Base-by-base conservation (phyloP, 1,140 invertebrate species). In the Procambarus clarkii region DNA sequence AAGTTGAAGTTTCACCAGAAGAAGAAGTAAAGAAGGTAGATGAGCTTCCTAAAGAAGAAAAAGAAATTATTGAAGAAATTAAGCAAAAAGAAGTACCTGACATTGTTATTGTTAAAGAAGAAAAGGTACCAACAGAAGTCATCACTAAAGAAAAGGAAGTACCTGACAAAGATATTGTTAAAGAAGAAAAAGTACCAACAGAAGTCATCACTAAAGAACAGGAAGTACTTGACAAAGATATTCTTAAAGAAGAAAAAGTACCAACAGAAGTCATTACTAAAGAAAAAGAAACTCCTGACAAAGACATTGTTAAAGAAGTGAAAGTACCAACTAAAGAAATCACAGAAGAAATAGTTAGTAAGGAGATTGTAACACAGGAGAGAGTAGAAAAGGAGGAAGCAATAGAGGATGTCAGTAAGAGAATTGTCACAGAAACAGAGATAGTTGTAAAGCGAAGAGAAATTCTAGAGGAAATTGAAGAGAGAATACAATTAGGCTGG, bases 1-100 rank as follows among this genome's bases (percentile, higher is more conserved):
- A 88, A 71, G 82, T 85, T 69, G 87, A 80, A 45, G 79, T 82
- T 15, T 58, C 92, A 9, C 88, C 89, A 45, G 80, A 89, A 21
- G 48, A 71, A 15, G 89, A 91, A 60, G 81, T 88, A 11, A 48
- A 76, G 8, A 86, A 82, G 48, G 92, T 87, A 45, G 89, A 91
- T 34, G 85, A 79, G 45, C 60, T 91, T 50, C 77, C 80, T 64
- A 76, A 91, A 74, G 91, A 88, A 44, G 90, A 88, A 76, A 86
- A 91, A 48, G 91, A 91, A 88, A 45, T 90, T 0, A n/a, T 92
- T 46, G 88, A 92, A 50, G 88, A 92, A 44, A 89, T 95, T 91
- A 94, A 48, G 60, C 79, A 84, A 74, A 88, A 94, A 76, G 94
- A 95, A 93, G 94, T 81, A 94, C n/a, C 79, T 76, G 92, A 91